Percentiles rank a stretch among this genome's conserved stretches.
These are phyloP conservation scores for Tenthredo scrophulariae DNA, from an alignment of 2,888 invertebrate genomes.

Conservation along the genomic window DNA sequence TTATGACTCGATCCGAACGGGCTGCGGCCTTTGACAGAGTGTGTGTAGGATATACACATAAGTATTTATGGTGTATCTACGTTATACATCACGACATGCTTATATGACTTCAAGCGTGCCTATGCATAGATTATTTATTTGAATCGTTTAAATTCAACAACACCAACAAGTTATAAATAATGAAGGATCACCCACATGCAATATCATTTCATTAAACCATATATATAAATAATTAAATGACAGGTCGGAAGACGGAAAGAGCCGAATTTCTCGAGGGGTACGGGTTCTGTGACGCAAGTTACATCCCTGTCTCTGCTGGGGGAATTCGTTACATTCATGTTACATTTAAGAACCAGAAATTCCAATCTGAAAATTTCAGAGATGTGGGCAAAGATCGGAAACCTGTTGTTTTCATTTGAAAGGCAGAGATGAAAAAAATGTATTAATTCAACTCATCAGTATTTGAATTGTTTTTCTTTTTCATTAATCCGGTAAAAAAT, in stretches of 20 bases:
- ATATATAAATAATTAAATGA: neutral
- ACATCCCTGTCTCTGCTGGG: slow-evolving; percentile 22
- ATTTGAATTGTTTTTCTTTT: neutral
- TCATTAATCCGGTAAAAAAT: no score
- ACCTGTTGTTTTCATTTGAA: neutral
- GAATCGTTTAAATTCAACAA: neutral
- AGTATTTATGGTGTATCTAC: neutral
- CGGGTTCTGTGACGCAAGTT: neutral
- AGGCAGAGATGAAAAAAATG: neutral
- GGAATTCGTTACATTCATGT: neutral
- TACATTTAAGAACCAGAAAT: neutral
- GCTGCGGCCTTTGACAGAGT: slow-evolving; percentile 39
- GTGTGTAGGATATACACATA: neutral
- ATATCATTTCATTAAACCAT: neutral
- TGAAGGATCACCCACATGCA: neutral
- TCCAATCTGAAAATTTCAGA: neutral
- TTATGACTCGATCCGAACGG: slow-evolving; percentile 19
- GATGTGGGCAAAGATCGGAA: neutral
- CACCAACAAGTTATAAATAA: neutral
- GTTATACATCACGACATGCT: neutral
- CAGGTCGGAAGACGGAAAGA: neutral
- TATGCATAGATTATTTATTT: neutral
- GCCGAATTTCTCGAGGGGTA: neutral
- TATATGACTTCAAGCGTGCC: neutral
- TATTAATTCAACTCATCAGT: neutral